These are phyloP conservation scores for Leuciscus waleckii DNA, from an alignment of 2,797 vertebrate genomes.

Conservation along the genomic window DNA sequence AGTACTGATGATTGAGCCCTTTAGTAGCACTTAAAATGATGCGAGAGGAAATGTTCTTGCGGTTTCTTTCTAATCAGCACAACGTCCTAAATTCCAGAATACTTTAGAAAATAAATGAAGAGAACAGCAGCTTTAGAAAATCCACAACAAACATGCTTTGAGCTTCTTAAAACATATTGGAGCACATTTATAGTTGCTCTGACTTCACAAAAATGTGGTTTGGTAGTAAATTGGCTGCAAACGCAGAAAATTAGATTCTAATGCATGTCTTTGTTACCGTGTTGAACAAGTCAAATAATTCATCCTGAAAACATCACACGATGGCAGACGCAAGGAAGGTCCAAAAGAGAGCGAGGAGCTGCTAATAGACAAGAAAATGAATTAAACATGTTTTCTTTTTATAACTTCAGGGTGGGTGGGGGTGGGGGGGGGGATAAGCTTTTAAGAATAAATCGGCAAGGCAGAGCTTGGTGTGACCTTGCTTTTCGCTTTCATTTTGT, in stretches of 20 bases:
- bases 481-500: conserved; percentile 53
- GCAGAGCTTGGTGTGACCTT: conserved; percentile 13
- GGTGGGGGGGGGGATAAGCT: conserved; percentile 13
- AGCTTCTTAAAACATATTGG: conserved; percentile 20
- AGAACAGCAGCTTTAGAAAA: conserved; percentile 6
- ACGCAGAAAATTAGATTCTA: conserved; percentile 49
- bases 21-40: conserved; percentile 3
- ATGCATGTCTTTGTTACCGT: conserved; percentile 49
- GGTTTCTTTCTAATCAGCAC: conserved; percentile 24
- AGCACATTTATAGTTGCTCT: conserved; percentile 27
- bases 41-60: background rate
- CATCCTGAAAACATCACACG: conserved; percentile 52
- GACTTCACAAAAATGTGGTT: conserved; percentile 43
- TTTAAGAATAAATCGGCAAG: conserved; percentile 44
- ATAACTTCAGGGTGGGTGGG: background rate
- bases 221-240: conserved; percentile 40
- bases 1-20: background rate
- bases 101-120: conserved; percentile 9
- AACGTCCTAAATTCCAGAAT: conserved; percentile 15
- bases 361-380: conserved; percentile 56
- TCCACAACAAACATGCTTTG: background rate
- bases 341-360: conserved; percentile 8
- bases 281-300: conserved; percentile 54
- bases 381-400: conserved; percentile 51
- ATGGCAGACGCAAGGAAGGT: conserved; percentile 6